These are phyloP conservation scores for Allacma fusca DNA, from an alignment of 2,888 invertebrate genomes.

Conservation along the genomic window DNA sequence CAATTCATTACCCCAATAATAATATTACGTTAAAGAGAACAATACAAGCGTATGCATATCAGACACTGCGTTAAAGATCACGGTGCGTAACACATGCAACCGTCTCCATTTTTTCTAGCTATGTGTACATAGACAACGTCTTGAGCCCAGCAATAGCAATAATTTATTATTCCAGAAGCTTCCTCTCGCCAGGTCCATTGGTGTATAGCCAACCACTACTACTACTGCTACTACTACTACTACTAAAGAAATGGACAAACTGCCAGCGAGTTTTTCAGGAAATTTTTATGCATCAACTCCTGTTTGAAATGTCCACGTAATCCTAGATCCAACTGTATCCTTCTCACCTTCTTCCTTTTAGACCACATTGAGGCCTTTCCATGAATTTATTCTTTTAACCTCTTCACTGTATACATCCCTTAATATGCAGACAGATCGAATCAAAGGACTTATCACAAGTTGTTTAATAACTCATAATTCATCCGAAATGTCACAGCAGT, in stretches of 20 bases:
- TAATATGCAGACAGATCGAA: constrained; percentile 27
- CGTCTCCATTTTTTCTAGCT: constrained; percentile 4
- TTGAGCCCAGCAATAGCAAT: constrained; percentile 26
- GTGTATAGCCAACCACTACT: constrained; percentile 10
- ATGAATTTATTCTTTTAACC: neutral
- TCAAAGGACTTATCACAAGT: constrained; percentile 35
- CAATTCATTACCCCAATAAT: constrained; percentile 43
- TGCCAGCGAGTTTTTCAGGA: constrained; percentile 7
- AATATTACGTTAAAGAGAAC: constrained; percentile 30
- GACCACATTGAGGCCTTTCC: constrained; percentile 5
- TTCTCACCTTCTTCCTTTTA: neutral
- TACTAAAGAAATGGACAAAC: constrained; percentile 9
- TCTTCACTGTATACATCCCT: neutral
- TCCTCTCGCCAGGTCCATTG: constrained; percentile 18
- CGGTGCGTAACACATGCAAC: constrained; percentile 40
- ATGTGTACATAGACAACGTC: neutral
- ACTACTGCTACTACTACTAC: neutral
- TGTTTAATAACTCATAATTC: constrained; percentile 43
- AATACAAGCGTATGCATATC: constrained; percentile 20
- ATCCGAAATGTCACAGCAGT: constrained; percentile 36
- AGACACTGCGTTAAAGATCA: constrained; percentile 16
- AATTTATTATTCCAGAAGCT: constrained; percentile 43
- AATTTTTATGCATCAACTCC: constrained; percentile 21
- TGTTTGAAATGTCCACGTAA: constrained; percentile 15
- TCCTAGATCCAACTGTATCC: neutral